Evolutionary conservation across 2,888 invertebrate genomes (phyloP).

Genomic region (Macaria notata): DNA sequence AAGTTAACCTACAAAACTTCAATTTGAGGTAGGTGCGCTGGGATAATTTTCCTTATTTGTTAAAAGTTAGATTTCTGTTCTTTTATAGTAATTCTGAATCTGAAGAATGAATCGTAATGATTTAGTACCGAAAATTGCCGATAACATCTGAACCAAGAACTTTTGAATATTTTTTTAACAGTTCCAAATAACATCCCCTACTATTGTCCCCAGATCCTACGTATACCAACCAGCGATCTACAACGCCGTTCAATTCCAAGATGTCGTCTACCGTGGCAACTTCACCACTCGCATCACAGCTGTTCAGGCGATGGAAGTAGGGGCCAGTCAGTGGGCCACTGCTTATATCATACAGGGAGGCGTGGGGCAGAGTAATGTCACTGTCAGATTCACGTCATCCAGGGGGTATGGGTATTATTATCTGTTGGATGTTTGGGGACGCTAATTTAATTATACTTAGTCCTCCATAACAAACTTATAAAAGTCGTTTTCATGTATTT

Average conservation of each 20-base stretch:
- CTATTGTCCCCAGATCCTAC: constrained; percentile 38
- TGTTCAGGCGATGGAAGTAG: constrained; percentile 54
- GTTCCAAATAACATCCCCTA: no score
- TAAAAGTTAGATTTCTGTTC: no score
- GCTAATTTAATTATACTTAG: constrained; percentile 29
- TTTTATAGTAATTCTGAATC: no score
- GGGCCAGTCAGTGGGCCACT: constrained; percentile 53
- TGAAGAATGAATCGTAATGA: no score
- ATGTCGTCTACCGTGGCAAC: constrained; percentile 56
- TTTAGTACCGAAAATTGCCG: no score
- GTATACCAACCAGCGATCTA: constrained; percentile 41
- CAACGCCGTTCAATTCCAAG: constrained; percentile 59
- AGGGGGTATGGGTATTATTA: constrained; percentile 64
- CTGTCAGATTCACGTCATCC: constrained; percentile 53
- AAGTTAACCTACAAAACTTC: no score
- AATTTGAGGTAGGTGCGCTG: no score
- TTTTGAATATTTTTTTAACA: no score
- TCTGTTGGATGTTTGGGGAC: constrained; percentile 59
- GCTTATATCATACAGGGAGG: constrained; percentile 52
- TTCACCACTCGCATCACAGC: constrained; percentile 49
- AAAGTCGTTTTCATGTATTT: no score
- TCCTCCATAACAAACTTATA: no score
- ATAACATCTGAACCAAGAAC: no score
- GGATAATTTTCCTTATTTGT: no score
- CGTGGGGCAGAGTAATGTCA: constrained; percentile 48